Percentiles rank a stretch among this genome's conserved stretches.
phyloP scores from a whole-genome alignment of 2,797 vertebrate genomes.

The Syncerus caffer region DNA sequence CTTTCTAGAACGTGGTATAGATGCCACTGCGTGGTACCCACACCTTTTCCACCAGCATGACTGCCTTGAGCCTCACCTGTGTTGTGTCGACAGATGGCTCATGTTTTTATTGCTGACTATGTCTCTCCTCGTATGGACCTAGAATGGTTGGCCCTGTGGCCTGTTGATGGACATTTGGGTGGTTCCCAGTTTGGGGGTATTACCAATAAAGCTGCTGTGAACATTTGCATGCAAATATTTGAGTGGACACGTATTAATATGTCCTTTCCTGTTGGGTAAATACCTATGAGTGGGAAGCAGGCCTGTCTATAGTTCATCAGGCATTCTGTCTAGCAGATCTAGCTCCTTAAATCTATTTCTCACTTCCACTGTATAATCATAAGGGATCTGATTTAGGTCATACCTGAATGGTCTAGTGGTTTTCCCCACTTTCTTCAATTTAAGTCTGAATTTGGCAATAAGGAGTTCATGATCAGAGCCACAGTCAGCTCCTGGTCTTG shows the following conservation, averaged over 20 bases:
- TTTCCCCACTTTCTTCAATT: background rate
- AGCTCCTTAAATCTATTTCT: background rate
- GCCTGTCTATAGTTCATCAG: background rate
- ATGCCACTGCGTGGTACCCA: rapidly evolving
- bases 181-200: background rate
- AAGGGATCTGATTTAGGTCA: background rate
- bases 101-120: rapidly evolving
- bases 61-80: rapidly evolving
- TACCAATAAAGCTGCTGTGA: background rate
- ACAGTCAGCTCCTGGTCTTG: background rate
- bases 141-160: rapidly evolving
- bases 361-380: background rate
- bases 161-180: background rate
- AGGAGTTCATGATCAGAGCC: background rate
- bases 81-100: rapidly evolving
- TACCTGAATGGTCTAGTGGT: background rate
- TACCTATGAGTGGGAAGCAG: rapidly evolving
- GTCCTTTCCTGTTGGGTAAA: background rate
- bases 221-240: background rate
- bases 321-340: background rate
- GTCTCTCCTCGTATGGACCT: rapidly evolving
- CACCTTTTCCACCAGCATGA: rapidly evolving
- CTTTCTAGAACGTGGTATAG: background rate
- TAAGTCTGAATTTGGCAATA: background rate
- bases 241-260: background rate